Conservation (phyloP, 2,888 invertebrate genomes). For the Apamea sordens region DNA sequence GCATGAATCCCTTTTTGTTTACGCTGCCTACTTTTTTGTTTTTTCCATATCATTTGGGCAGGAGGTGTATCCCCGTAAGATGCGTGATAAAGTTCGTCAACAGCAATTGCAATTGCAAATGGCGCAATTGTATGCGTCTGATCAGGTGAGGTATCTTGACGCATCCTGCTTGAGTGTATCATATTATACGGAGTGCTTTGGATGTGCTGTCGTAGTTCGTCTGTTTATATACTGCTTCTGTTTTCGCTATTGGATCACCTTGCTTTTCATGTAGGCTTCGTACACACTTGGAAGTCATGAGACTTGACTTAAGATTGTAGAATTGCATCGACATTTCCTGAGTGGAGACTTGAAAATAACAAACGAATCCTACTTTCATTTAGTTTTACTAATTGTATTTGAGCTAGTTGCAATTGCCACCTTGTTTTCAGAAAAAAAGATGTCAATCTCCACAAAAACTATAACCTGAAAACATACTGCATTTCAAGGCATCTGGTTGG, state of each 20-base stretch:
- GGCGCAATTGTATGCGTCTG: slow-evolving; percentile 90
- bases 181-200: slow-evolving; percentile 85
- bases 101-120: slow-evolving; percentile 91
- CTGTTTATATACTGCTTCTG: slow-evolving; percentile 80
- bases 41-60: slow-evolving; percentile 91
- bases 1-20: slow-evolving; percentile 89
- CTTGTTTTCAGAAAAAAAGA: slow-evolving; percentile 44
- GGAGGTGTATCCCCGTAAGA: slow-evolving; percentile 95
- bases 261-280: slow-evolving; percentile 78
- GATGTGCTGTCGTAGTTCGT: slow-evolving; percentile 89
- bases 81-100: slow-evolving; percentile 94
- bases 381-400: slow-evolving; percentile 68
- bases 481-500: slow-evolving; percentile 32
- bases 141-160: slow-evolving; percentile 89
- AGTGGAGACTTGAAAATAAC: slow-evolving; percentile 63
- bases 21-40: slow-evolving; percentile 90
- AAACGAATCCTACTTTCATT: slow-evolving; percentile 53
- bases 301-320: slow-evolving; percentile 45
- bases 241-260: slow-evolving; percentile 78
- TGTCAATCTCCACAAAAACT: slow-evolving; percentile 2
- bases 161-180: slow-evolving; percentile 86
- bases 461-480: slow-evolving; percentile 14
- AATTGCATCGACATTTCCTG: slow-evolving; percentile 61
- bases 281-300: slow-evolving; percentile 61
- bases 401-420: slow-evolving; percentile 64